Evolutionary conservation across 1,140 invertebrate species (phyloP), one percentile per base, ranked within the genome.

Genomic region (Coboldia fuscipes): DNA sequence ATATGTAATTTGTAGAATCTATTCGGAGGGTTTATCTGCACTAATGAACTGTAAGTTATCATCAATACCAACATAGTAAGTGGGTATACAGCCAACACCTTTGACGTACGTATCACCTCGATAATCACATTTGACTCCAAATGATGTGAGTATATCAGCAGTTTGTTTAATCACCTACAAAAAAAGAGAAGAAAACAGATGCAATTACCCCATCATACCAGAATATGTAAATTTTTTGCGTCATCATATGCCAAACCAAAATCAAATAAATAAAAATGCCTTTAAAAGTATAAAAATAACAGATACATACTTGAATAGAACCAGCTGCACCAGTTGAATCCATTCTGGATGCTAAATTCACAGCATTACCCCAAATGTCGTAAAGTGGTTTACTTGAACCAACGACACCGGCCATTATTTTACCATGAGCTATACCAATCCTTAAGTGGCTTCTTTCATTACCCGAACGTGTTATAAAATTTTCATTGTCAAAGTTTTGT

Each of bases 311-410:
- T 53, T 88, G 81, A 44, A 89, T 85, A 51, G 70, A 68, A 30
- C 77, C 78, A 3, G 69, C 60, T 40, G 71, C 55, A 16, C 84
- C 83, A 1, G 76, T 82, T 1, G 75, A 81, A 43, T 89, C 84
- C 81, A 89, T 89, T 43, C 89, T 63, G 6, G 84, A 89, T 2
- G 88, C 85, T 66, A 94, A 82, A 57, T 94, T 94, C 0, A 93
- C 88, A 1, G 84, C 77, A 57, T 93, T 80, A 0, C 88, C 88
- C 88, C 86, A 92, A 41, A 93, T 86, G 51, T 93, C 52, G 27
- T 55, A 55, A 9, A 88, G 63, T 0, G 86, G 85, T 50, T 90
- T 90, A 26, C 76, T 69, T 2, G 78, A 77, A 1, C 88, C 88
- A 10, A 93, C 80, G 6, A 93, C 85, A 2, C 86, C 88, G 1